Conservation (phyloP, 2,888 invertebrate species). For the Pteria penguin region DNA sequence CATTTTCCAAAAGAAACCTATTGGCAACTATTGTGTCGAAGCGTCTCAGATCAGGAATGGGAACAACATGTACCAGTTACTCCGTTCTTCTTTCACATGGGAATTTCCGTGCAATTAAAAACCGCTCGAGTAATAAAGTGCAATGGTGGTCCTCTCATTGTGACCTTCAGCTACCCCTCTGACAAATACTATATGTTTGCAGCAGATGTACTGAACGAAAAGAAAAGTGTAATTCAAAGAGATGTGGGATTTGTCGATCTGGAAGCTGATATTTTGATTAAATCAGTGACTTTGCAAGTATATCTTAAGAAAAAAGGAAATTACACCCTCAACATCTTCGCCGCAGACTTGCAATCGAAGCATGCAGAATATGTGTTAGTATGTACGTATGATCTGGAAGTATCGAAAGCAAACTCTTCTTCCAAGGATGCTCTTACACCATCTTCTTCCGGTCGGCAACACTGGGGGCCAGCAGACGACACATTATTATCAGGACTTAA, state of each 20-base stretch:
- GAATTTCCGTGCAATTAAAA: conserved; percentile 7
- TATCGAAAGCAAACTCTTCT: not conserved
- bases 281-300: conserved; percentile 9
- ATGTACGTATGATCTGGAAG: conserved; percentile 14
- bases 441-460: conserved; percentile 10
- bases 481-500: conserved; percentile 19
- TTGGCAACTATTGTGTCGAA: conserved; percentile 35
- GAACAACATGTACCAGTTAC: conserved; percentile 17
- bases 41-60: conserved; percentile 28
- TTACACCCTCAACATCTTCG: conserved; percentile 3
- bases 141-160: conserved; percentile 2
- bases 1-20: conserved; percentile 26
- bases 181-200: conserved; percentile 18
- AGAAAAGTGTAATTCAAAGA: not conserved
- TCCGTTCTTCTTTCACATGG: conserved; percentile 25
- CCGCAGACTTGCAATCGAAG: not conserved
- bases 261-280: conserved; percentile 13
- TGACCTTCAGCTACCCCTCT: conserved; percentile 17
- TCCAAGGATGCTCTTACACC: not conserved
- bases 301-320: not conserved
- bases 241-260: not conserved
- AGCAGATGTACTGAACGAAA: not conserved
- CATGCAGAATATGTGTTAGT: not conserved
- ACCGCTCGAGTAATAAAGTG: not conserved
- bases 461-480: conserved; percentile 44